phyloP scores from a whole-genome alignment of 2,797 vertebrate species.

The Falco rusticolus region DNA sequence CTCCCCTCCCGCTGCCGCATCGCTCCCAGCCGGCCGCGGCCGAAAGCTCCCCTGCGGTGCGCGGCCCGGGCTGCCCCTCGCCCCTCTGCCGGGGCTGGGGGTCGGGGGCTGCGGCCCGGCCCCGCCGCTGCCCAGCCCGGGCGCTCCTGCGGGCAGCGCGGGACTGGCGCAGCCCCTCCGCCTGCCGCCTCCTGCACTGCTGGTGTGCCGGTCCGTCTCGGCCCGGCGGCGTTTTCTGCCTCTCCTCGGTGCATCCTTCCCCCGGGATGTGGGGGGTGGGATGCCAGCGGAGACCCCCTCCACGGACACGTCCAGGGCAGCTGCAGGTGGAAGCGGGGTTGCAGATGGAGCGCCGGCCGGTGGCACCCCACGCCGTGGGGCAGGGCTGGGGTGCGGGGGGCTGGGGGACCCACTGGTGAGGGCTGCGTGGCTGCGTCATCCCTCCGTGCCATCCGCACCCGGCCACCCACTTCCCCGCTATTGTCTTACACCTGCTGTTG shows the following conservation, averaged over 20 bases:
- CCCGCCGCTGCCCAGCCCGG: neutral
- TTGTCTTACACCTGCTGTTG: conserved; percentile 60
- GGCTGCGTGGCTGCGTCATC: conserved; percentile 54
- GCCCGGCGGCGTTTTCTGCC: neutral
- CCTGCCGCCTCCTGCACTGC: neutral
- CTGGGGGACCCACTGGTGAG: neutral
- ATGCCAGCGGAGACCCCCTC: neutral
- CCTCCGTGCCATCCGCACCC: conserved; percentile 45
- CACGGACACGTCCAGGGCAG: neutral
- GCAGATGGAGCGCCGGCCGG: neutral
- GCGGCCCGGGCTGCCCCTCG: neutral
- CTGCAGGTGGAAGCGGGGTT: neutral
- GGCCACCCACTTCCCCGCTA: conserved; percentile 58
- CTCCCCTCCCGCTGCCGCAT: conserved; percentile 38
- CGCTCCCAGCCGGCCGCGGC: conserved; percentile 1
- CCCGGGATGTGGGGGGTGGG: neutral
- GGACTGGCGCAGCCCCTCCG: neutral
- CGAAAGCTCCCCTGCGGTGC: neutral
- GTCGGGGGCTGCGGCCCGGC: no score
- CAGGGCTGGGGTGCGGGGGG: neutral
- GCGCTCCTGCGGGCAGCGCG: neutral
- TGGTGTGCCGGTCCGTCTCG: neutral
- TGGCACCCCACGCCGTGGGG: neutral
- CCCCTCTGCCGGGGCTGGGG: no score
- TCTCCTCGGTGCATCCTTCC: neutral